Percentiles rank a stretch among this genome's conserved stretches.
phyloP scores from a whole-genome alignment of 2,888 invertebrate genomes.

The Melanostoma scalare region DNA sequence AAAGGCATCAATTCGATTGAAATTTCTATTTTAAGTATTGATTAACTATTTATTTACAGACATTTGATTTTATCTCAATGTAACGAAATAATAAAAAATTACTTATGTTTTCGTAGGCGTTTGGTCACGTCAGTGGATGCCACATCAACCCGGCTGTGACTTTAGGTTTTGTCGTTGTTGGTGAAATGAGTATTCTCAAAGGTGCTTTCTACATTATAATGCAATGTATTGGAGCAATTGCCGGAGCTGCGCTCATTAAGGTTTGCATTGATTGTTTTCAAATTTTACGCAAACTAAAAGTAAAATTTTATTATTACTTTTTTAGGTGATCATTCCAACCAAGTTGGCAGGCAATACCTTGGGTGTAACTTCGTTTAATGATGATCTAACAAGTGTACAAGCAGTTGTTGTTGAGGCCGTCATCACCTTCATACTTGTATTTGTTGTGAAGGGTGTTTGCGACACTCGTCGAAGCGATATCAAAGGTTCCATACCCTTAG shows the following conservation, averaged over 20 bases:
- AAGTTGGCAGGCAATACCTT: slow-evolving; percentile 82
- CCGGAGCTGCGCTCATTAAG: slow-evolving; percentile 89
- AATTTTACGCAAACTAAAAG: not conserved
- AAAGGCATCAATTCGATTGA: no score
- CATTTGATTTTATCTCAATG: no score
- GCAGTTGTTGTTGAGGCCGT: slow-evolving; percentile 92
- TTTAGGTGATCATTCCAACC: slow-evolving; percentile 83
- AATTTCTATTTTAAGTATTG: no score
- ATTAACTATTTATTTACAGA: no score
- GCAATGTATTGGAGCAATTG: slow-evolving; percentile 91
- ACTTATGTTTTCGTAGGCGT: slow-evolving; percentile 83
- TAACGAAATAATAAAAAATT: not conserved
- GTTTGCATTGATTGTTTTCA: slow-evolving; percentile 82
- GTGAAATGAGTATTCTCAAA: slow-evolving; percentile 91
- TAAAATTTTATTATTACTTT: not conserved
- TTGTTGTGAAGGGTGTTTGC: slow-evolving; percentile 93
- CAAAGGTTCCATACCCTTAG: slow-evolving; percentile 92
- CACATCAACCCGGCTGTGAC: slow-evolving; percentile 97
- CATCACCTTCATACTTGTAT: slow-evolving; percentile 92
- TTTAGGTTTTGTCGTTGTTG: slow-evolving; percentile 89
- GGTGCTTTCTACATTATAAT: slow-evolving; percentile 90
- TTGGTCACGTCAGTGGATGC: slow-evolving; percentile 94
- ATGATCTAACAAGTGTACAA: slow-evolving; percentile 86
- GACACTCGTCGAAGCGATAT: slow-evolving; percentile 90
- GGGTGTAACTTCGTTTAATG: slow-evolving; percentile 86